A percentile compares a stretch with the other conserved stretches of the same genome.
Conservation (phyloP, 2,888 invertebrate genomes). For the Gymnosoma rotundatum region DNA sequence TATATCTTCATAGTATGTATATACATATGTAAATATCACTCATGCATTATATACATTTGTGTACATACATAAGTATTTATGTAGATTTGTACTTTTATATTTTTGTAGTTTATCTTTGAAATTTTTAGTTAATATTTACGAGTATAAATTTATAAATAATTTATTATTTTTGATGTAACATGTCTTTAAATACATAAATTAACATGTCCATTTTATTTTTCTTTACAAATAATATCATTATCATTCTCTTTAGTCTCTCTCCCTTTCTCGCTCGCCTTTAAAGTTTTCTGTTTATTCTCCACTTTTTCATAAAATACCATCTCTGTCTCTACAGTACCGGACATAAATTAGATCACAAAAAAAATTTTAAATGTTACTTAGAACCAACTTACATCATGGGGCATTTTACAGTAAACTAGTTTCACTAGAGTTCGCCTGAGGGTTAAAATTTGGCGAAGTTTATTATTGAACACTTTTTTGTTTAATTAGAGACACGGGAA, state of each 20-base stretch:
- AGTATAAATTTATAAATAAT: not conserved
- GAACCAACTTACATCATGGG: too few relatives aligned
- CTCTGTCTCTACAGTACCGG: not conserved
- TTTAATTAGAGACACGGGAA: too few relatives aligned
- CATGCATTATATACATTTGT: not conserved
- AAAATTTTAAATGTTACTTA: not conserved
- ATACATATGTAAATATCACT: too few relatives aligned
- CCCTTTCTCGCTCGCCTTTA: not conserved
- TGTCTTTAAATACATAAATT: not conserved
- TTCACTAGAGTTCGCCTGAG: too few relatives aligned
- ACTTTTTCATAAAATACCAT: constrained; percentile 15
- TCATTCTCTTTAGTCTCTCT: not conserved
- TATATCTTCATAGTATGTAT: too few relatives aligned
- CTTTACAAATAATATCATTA: constrained; percentile 37
- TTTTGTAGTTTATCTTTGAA: too few relatives aligned
- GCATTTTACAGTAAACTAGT: too few relatives aligned
- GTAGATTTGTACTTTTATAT: too few relatives aligned
- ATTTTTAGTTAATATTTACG: not conserved
- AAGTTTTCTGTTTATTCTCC: constrained; percentile 25
- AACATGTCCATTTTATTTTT: constrained; percentile 22
- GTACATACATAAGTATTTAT: not conserved
- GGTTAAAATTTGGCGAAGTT: too few relatives aligned
- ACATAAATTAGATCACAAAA: not conserved
- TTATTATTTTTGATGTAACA: constrained; percentile 12
- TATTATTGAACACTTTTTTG: too few relatives aligned